Conservation (phyloP, 2,797 vertebrate genomes). For the Naso thynnoides region DNA sequence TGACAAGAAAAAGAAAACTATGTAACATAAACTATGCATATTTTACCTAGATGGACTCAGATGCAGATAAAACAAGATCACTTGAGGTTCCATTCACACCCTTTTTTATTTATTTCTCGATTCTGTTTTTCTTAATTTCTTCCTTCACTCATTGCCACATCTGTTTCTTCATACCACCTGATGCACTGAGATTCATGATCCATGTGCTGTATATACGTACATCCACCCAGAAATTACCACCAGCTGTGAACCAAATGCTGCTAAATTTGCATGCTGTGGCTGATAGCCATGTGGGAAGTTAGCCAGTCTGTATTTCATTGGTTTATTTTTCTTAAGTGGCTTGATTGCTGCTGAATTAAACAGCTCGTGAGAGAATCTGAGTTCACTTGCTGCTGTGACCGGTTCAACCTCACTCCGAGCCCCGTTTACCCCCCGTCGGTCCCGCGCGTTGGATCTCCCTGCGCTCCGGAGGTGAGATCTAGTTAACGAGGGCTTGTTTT, state of each 20-base stretch:
- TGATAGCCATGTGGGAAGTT: conserved; percentile 36
- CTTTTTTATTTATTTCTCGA: not conserved
- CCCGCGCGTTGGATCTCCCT: conserved; percentile 40
- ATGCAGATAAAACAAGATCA: not conserved
- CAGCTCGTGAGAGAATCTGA: conserved; percentile 21
- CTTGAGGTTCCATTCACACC: not conserved
- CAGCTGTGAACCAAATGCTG: conserved; percentile 57
- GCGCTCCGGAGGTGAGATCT: conserved; percentile 56
- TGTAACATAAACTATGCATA: not conserved
- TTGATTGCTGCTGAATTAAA: conserved; percentile 31
- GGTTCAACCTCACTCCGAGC: not conserved
- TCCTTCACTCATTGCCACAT: not conserved
- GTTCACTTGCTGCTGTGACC: conserved; percentile 10
- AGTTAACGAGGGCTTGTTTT: conserved; percentile 66
- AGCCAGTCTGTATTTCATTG: conserved; percentile 25
- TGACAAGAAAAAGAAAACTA: not conserved
- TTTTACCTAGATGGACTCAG: not conserved
- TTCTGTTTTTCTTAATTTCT: conserved; percentile 1
- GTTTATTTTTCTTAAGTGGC: conserved; percentile 40
- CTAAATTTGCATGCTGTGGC: conserved; percentile 29
- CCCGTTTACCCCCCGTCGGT: conserved; percentile 28
- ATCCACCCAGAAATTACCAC: conserved; percentile 39
- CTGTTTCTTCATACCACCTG: conserved; percentile 32
- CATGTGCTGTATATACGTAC: not conserved
- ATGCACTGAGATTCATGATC: conserved; percentile 25